A percentile compares a stretch with the other conserved stretches of the same genome.
phyloP scores from a whole-genome alignment of 2,113 vertebrate species.

The Potamarius usumacintae region DNA sequence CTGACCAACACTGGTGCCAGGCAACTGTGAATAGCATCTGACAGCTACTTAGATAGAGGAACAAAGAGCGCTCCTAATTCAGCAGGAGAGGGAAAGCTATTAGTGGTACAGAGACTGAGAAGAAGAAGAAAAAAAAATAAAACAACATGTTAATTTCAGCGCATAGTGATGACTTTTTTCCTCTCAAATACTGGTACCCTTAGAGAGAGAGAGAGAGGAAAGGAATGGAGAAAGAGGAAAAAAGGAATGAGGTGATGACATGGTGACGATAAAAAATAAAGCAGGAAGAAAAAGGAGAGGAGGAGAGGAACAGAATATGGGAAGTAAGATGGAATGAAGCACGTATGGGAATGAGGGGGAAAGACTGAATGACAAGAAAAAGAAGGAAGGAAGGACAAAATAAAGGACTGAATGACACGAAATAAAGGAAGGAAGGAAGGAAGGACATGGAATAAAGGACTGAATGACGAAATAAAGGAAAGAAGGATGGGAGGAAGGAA shows the following conservation, averaged over 20 bases:
- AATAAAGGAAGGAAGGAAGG: background rate
- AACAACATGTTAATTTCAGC: constrained; percentile 33
- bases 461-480: background rate
- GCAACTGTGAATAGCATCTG: constrained; percentile 56
- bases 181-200: background rate
- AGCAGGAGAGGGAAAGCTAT: constrained; percentile 16
- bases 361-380: background rate
- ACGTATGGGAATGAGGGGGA: background rate
- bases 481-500: no score
- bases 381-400: background rate
- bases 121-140: constrained; percentile 12
- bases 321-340: background rate
- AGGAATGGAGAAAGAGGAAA: background rate
- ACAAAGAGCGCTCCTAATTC: constrained; percentile 64
- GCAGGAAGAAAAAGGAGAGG: background rate
- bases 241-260: background rate
- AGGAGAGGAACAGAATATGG: background rate
- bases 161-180: background rate
- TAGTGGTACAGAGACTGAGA: constrained; percentile 20
- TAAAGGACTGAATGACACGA: background rate
- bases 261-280: background rate
- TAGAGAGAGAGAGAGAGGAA: background rate
- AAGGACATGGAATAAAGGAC: background rate
- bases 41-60: constrained; percentile 52
- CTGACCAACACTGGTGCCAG: constrained; percentile 52